Evolutionary conservation across 2,888 invertebrate genomes (phyloP), one percentile per base, ranked within the genome.

Genomic region (Idaea dimidiata): DNA sequence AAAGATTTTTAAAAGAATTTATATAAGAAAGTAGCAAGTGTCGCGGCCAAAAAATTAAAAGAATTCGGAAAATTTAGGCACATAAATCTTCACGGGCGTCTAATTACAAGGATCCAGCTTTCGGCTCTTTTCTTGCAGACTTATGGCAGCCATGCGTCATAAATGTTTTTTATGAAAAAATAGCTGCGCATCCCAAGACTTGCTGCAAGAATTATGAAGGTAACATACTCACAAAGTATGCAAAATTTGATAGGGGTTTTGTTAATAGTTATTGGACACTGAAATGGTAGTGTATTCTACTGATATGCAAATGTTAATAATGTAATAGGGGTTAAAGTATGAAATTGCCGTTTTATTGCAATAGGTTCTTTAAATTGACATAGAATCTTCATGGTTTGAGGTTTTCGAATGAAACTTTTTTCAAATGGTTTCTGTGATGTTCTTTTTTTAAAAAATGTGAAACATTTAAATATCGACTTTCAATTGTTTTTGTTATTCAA

Each of bases 71-170:
- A 82, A 85, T 88, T 88, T 84, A 82, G 76, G 81, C 72, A 79
- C 87, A 89, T 91, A 91, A 91, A 91, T 91, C 90, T 87, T 84
- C 77, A 62, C 70, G 79, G 66, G 79, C 84, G 86, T 91, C 90
- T 91, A 91, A 91, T 91, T 91, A 91, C 87, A 83, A 76, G 81
- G 84, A 87, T 86, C 83, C 86, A 82, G 83, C 81, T 81, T 80
- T 83, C 79, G 81, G 82, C 81, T 83, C 81, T 82, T 83, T 82
- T 82, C 84, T 84, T 79, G 81, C 73, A 86, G 84, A 88, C 88
- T 89, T 89, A 89, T 88, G 84, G 86, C 85, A 79, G 88, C 81
- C 84, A 87, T 91, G 84, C 82, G 83, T 91, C 89, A 90, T 85
- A 77, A 70, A 83, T 79, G 84, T 87, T 89, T 84, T n/a, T 88